Evolutionary conservation across 2,888 invertebrate genomes (phyloP).

Genomic region (Synanthedon myopaeformis): DNA sequence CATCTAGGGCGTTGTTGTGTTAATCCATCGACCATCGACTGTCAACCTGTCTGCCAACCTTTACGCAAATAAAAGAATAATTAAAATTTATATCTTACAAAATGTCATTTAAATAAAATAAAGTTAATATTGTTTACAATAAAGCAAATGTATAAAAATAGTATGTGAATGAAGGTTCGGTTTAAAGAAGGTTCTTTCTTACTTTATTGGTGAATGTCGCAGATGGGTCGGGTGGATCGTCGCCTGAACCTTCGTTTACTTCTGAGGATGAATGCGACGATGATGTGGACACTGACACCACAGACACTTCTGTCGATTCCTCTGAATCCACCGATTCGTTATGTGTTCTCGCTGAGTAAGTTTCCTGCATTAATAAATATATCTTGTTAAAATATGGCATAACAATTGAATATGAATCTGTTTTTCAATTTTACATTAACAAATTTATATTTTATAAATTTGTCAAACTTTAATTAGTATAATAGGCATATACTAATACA

Average conservation of each 20-base stretch:
- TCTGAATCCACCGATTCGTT: constrained; percentile 38
- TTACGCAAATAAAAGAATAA: too few relatives aligned
- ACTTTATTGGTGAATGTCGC: constrained; percentile 30
- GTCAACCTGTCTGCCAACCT: too few relatives aligned
- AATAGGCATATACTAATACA: too few relatives aligned
- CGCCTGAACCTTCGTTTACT: constrained; percentile 53
- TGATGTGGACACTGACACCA: constrained; percentile 25
- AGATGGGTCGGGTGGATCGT: constrained; percentile 44
- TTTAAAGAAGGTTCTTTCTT: constrained; percentile 6
- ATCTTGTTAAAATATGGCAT: too few relatives aligned
- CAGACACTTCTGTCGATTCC: constrained; percentile 31
- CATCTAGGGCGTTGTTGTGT: too few relatives aligned
- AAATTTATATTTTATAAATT: too few relatives aligned
- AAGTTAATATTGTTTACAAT: background rate
- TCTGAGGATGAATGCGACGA: constrained; percentile 36
- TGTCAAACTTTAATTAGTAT: too few relatives aligned
- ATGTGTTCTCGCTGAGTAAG: constrained; percentile 12
- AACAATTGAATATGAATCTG: too few relatives aligned
- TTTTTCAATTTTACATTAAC: too few relatives aligned
- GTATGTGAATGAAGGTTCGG: background rate
- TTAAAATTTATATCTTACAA: too few relatives aligned
- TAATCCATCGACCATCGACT: too few relatives aligned
- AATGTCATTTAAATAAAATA: background rate
- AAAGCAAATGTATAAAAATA: background rate
- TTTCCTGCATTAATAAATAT: constrained; percentile 6